A percentile compares a stretch with the other conserved stretches of the same genome.
Evolutionary conservation across 53 echinoderm and acorn worm genomes (phyloP).

Genomic region (Paracentrotus lividus): DNA sequence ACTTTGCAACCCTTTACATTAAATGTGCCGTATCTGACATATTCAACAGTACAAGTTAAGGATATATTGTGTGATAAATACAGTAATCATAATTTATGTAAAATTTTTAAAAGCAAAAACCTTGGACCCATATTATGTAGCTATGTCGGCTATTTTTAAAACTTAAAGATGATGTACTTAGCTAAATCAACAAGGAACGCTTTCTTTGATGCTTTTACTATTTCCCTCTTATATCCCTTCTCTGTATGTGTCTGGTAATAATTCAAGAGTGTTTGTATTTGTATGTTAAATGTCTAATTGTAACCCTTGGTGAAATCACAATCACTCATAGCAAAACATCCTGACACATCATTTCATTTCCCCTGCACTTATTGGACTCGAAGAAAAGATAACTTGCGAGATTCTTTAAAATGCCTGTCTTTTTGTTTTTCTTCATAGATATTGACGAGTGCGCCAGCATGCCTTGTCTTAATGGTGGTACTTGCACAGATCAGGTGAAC

Average conservation of each 20-base stretch:
- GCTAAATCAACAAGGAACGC: too few relatives aligned
- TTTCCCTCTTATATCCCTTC: background rate
- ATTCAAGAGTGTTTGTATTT: background rate
- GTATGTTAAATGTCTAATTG: background rate
- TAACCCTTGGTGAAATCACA: background rate
- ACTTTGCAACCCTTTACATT: too few relatives aligned
- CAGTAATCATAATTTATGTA: too few relatives aligned
- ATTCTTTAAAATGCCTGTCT: background rate
- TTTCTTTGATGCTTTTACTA: background rate
- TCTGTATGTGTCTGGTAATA: background rate
- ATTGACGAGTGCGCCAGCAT: constrained; percentile 43
- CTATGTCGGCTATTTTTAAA: too few relatives aligned
- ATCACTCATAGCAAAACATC: background rate
- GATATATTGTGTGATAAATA: too few relatives aligned
- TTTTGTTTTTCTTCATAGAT: constrained; percentile 21
- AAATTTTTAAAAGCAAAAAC: too few relatives aligned
- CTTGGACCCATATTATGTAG: too few relatives aligned
- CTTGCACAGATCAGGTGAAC: constrained; percentile 49
- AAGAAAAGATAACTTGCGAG: background rate
- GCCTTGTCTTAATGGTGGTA: constrained; percentile 47
- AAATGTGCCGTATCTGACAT: too few relatives aligned
- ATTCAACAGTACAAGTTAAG: too few relatives aligned
- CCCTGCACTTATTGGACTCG: background rate
- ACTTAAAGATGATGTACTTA: too few relatives aligned
- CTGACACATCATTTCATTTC: background rate